Evolutionary conservation across 2,888 invertebrate species (phyloP).

Genomic region (Sinohyriopsis cumingii): DNA sequence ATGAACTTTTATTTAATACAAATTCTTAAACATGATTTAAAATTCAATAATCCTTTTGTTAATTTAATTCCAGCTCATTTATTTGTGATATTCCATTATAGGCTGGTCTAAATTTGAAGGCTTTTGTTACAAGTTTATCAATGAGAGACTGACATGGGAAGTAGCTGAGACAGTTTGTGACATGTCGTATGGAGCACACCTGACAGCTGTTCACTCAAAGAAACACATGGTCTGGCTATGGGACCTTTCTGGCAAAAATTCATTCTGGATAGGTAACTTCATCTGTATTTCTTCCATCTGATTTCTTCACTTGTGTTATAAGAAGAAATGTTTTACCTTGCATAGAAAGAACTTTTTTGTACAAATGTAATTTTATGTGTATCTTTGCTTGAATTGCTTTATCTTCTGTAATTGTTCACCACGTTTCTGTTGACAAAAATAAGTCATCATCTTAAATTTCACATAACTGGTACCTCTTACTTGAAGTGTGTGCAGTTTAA

Average conservation of each 20-base stretch:
- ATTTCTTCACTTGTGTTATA: not conserved
- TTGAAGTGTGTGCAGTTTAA: no score
- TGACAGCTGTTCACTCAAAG: constrained; percentile 60
- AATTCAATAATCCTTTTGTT: no score
- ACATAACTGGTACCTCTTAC: no score
- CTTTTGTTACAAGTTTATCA: constrained; percentile 63
- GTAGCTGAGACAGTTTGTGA: constrained; percentile 62
- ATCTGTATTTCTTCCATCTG: not conserved
- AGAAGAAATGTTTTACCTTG: no score
- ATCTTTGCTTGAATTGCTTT: no score
- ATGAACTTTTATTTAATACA: not conserved
- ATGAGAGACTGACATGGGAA: constrained; percentile 63
- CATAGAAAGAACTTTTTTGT: no score
- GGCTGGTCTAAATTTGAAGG: constrained; percentile 64
- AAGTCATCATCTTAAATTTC: no score
- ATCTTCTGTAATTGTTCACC: no score
- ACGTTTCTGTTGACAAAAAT: no score
- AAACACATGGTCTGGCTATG: constrained; percentile 61
- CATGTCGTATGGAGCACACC: constrained; percentile 54
- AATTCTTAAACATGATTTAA: no score
- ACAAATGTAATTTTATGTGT: no score
- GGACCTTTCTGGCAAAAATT: constrained; percentile 52
- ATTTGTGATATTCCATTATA: constrained; percentile 21
- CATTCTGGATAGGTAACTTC: constrained; percentile 68
- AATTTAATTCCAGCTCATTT: no score